Evolutionary conservation across 2,888 invertebrate species (phyloP).

Genomic region (Dicranocentrus wangi): DNA sequence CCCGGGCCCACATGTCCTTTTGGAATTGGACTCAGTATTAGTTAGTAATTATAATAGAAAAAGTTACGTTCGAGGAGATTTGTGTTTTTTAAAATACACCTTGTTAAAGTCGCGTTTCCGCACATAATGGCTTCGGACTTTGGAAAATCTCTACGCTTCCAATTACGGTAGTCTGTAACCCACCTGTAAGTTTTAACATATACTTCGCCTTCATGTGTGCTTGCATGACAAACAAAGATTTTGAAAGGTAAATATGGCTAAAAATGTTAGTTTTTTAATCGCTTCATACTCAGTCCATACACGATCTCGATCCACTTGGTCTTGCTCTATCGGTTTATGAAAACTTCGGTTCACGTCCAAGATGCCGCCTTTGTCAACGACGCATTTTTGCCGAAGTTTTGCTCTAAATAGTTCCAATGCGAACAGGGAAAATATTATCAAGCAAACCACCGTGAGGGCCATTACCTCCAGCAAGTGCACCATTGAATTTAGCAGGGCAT

Average conservation of each 20-base stretch:
- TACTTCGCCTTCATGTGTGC: too few species aligned
- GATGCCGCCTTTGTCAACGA: slow-evolving; percentile 75
- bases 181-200: slow-evolving; percentile 75
- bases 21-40: not conserved
- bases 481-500: slow-evolving; percentile 88
- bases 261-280: too few species aligned
- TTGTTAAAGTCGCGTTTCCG: slow-evolving; percentile 86
- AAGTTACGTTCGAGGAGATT: not conserved
- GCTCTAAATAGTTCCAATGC: slow-evolving; percentile 97
- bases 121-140: slow-evolving; percentile 87
- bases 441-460: slow-evolving; percentile 95
- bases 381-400: slow-evolving; percentile 94
- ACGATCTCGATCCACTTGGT: slow-evolving; percentile 76
- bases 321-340: slow-evolving; percentile 73
- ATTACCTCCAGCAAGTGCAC: slow-evolving; percentile 97
- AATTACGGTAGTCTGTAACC: slow-evolving; percentile 83
- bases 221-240: not conserved
- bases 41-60: too few species aligned
- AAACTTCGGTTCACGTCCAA: slow-evolving; percentile 17
- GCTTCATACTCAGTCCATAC: slow-evolving; percentile 57
- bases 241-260: not conserved
- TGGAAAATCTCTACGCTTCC: slow-evolving; percentile 79
- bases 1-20: slow-evolving; percentile 80
- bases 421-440: slow-evolving; percentile 97
- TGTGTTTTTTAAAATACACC: slow-evolving; percentile 74